phyloP scores from a whole-genome alignment of 2,888 invertebrate species.

The Ischnus inquisitorius region DNA sequence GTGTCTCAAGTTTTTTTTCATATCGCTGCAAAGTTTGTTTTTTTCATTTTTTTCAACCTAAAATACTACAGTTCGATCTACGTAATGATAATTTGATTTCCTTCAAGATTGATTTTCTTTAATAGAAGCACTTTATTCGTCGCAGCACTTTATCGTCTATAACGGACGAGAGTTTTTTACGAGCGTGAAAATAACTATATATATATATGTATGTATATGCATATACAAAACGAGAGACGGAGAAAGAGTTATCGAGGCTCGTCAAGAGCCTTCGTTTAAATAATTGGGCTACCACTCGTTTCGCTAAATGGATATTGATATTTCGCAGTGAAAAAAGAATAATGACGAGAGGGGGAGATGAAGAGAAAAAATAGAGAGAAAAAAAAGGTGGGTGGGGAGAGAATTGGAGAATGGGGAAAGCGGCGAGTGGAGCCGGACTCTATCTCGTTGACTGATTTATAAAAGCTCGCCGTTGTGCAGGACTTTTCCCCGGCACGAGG shows the following conservation, averaged over 20 bases:
- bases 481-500: conserved; percentile 52
- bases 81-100: conserved; percentile 11
- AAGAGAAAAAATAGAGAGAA: conserved; percentile 4
- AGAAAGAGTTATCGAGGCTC: conserved; percentile 49
- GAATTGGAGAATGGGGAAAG: background rate
- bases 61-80: background rate
- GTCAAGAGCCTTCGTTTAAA: conserved; percentile 63
- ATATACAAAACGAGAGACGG: conserved; percentile 36
- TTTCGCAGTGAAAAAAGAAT: conserved; percentile 47
- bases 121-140: background rate
- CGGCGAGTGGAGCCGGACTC: conserved; percentile 44
- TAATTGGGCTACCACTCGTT: conserved; percentile 59
- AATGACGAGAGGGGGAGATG: conserved; percentile 34
- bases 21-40: background rate
- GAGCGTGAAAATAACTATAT: background rate
- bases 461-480: conserved; percentile 59
- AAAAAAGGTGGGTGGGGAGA: background rate
- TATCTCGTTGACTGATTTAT: conserved; percentile 66
- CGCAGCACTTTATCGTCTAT: conserved; percentile 1
- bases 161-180: background rate
- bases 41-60: background rate
- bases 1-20: background rate
- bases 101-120: background rate
- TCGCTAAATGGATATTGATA: conserved; percentile 66
- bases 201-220: conserved; percentile 8